Evolutionary conservation across 1,140 invertebrate genomes (phyloP), one percentile per base, ranked within the genome.

Genomic region (Trinorchestia longiramus): DNA sequence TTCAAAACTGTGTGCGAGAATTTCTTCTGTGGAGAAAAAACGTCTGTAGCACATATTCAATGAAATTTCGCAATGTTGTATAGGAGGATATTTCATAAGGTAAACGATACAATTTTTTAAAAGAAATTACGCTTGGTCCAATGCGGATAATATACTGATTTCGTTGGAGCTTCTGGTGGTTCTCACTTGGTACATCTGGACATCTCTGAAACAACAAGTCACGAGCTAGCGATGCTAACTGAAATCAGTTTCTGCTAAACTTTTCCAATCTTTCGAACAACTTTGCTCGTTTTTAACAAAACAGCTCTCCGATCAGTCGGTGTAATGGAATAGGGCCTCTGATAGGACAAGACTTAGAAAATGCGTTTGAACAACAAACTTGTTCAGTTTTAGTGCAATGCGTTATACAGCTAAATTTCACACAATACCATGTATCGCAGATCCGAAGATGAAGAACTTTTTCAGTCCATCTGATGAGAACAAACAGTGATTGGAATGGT

Each of bases 201-300:
- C 11, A 77, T 77, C 62, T 77, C 36, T 77, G 88, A 41, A 42
- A 41, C 88, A 90, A 90, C 43, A 43, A 90, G 43, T 90, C n/a
- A 90, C 88, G 88, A 19, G 88, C 88, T 43, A 43, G 41, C 88
- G 88, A 90, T 90, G 43, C 88, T 41, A 43, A 90, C 41, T 42
- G 41, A 42, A 90, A 90, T 90, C 88, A 90, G 88, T 43, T 90
- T 90, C 88, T 36, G 41, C 41, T 4, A 41, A 90, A 90, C 88
- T 90, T 90, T 90, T 90, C 43, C 41, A 43, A 90, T 90, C 88
- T 42, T 43, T 41, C 43, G 88, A 42, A 42, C 88, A 90, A 90
- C 88, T 90, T 90, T 90, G 88, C 36, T 90, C 88, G 88, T 90
- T 90, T 77, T 90, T 90, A 90, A 90, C 88, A 41, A 41, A 90